Evolutionary conservation across 2,113 vertebrate genomes (phyloP).

Genomic region (Gracilinanus agilis): DNA sequence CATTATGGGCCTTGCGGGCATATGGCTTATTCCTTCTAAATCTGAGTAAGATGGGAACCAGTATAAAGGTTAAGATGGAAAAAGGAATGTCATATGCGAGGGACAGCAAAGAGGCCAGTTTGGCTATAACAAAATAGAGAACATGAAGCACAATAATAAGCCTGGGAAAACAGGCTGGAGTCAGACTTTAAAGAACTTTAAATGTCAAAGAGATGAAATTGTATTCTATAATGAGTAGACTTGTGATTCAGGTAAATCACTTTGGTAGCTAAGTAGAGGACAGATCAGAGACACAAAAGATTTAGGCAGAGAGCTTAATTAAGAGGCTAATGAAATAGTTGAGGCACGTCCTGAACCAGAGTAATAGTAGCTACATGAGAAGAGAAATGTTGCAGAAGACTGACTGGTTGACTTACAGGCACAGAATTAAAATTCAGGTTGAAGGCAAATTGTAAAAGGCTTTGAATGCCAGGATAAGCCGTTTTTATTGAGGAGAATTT

Average conservation of each 20-base stretch:
- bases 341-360: not conserved
- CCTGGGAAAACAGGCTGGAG: not conserved
- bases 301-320: not conserved
- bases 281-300: not conserved
- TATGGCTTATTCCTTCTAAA: too few relatives aligned
- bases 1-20: not conserved
- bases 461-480: not conserved
- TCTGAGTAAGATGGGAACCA: not conserved
- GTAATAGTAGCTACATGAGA: not conserved
- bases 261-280: not conserved
- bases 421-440: not conserved
- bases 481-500: not conserved
- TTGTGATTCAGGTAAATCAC: not conserved
- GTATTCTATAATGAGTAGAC: not conserved
- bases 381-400: not conserved
- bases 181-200: not conserved
- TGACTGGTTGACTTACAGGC: not conserved
- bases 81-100: not conserved
- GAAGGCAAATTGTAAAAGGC: not conserved
- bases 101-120: not conserved
- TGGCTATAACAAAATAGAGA: not conserved
- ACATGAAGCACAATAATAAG: not conserved
- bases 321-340: not conserved
- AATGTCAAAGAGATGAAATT: not conserved
- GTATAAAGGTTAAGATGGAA: not conserved